These are phyloP conservation scores for Dinomys branickii DNA, from an alignment of 2,113 vertebrate genomes.

Conservation along the genomic window DNA sequence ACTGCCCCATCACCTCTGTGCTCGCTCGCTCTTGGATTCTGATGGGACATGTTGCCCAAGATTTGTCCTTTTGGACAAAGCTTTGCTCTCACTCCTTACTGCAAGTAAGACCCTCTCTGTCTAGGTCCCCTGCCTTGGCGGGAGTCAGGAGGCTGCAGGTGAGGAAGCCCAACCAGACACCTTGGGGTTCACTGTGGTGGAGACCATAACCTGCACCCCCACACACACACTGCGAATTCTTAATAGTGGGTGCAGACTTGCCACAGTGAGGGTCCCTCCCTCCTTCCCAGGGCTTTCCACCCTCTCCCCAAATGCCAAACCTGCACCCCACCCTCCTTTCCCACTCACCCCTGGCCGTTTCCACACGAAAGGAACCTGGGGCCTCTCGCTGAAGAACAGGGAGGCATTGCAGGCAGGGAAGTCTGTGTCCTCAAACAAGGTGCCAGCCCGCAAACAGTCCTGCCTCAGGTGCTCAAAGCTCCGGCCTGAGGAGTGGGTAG, in stretches of 20 bases:
- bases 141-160: background rate
- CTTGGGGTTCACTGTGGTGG: background rate
- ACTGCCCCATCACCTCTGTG: background rate
- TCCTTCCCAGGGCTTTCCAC: background rate
- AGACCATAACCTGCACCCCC: background rate
- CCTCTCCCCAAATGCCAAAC: too few relatives aligned
- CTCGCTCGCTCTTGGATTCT: background rate
- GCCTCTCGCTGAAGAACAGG: slow-evolving; percentile 93
- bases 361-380: slow-evolving; percentile 92
- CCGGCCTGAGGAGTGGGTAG: slow-evolving; percentile 88
- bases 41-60: rapidly evolving
- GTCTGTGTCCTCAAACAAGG: slow-evolving; percentile 93
- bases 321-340: rapidly evolving
- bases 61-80: background rate
- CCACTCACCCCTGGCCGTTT: slow-evolving; percentile 92
- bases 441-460: slow-evolving; percentile 86
- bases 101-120: background rate
- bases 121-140: rapidly evolving
- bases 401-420: slow-evolving; percentile 90
- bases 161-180: background rate
- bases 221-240: background rate
- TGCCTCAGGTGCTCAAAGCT: slow-evolving; percentile 89
- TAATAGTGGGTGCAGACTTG: rapidly evolving
- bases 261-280: rapidly evolving
- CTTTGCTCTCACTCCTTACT: background rate